Evolutionary conservation across 2,113 vertebrate species (phyloP), one percentile per base, ranked within the genome.

Genomic region (Cyphomyrus plagiostoma): DNA sequence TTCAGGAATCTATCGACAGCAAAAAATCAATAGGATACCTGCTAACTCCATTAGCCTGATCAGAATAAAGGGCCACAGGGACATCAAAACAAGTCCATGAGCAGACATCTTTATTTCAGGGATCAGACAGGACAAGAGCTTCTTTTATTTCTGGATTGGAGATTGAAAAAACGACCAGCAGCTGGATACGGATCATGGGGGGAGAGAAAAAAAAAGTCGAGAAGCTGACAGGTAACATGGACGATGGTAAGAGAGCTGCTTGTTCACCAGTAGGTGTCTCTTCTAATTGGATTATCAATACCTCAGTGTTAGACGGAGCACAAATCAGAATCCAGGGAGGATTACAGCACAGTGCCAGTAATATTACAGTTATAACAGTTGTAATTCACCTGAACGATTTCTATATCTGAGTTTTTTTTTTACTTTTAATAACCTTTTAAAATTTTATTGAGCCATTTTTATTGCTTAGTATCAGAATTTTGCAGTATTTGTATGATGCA

Each of bases 41-140:
- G 96, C 95, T 94, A 96, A 93, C 94, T 97, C 97, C 97, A 97
- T 98, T 98, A 98, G 96, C 95, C 95, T 97, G 97, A 97, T 97
- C 97, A 97, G 96, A 97, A 80, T 96, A 95, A 90, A 94, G 94
- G 94, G 88, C 93, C 91, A 94, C 94, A 92, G 94, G 95, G 93
- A 91, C 35, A 58, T 84, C 93, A 93, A 94, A 91, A 91, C 93
- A 94, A 94, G 94, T 95, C 94, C 94, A 90, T 93, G 94, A 95
- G 94, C 95, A 96, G 96, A 96, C 94, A 95, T 96, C 96, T 96
- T 97, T 95, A 97, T 97, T 97, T 95, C 93, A 92, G 95, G 96
- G 97, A 98, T 97, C 97, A 96, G 94, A 93, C 92, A 46, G 95
- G 96, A 97, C 97, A 95, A 94, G 91, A 95, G 94, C 94, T 95